A percentile compares a stretch with the other conserved stretches of the same genome.
phyloP scores from a whole-genome alignment of 2,888 invertebrate species.

The Sarcophaga carnaria region DNA sequence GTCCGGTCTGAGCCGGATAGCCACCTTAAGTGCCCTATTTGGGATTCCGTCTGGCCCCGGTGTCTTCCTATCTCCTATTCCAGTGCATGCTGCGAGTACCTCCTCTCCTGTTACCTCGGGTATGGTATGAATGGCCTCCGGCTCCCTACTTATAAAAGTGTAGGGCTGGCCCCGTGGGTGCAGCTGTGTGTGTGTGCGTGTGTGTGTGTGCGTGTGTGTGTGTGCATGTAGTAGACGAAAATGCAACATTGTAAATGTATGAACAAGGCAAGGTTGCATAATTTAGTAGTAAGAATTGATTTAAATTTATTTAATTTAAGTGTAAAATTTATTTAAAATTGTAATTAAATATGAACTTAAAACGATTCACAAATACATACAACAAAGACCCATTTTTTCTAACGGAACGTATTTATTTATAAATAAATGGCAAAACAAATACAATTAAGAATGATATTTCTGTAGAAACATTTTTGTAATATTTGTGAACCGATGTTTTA shows the following conservation, averaged over 20 bases:
- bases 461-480: conserved; percentile 46
- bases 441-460: conserved; percentile 67
- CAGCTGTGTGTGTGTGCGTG: too few relatives aligned
- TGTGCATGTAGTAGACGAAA: not conserved
- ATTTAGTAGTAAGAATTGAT: conserved; percentile 4
- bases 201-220: conserved; percentile 14
- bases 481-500: conserved; percentile 64
- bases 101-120: too few relatives aligned
- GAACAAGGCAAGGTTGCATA: conserved; percentile 31
- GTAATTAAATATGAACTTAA: conserved; percentile 23
- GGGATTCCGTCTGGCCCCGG: too few relatives aligned
- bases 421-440: conserved; percentile 37
- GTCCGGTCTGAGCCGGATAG: too few relatives aligned
- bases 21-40: too few relatives aligned
- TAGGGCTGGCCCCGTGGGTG: too few relatives aligned
- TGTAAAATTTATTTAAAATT: not conserved
- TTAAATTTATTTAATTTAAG: conserved; percentile 10
- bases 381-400: conserved; percentile 66
- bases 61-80: too few relatives aligned
- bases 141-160: too few relatives aligned
- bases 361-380: conserved; percentile 69
- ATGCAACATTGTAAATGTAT: not conserved
- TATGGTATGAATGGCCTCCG: too few relatives aligned
- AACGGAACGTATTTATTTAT: conserved; percentile 27
- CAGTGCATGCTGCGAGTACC: too few relatives aligned